Evolutionary conservation across 2,888 invertebrate genomes (phyloP), one percentile per base, ranked within the genome.

Genomic region (Syritta pipiens): DNA sequence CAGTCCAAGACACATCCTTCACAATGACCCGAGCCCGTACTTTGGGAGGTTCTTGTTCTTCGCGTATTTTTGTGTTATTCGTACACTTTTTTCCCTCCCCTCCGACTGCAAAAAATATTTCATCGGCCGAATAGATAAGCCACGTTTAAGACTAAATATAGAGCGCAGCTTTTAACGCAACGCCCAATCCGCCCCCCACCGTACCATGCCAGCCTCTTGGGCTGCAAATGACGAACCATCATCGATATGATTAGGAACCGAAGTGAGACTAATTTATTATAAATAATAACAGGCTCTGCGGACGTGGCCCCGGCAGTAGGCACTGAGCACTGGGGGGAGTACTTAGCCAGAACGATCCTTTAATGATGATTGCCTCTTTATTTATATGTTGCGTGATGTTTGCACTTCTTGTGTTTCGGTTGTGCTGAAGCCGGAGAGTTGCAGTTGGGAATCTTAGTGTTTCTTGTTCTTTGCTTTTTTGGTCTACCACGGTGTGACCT

Each of bases 131-230:
- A 57, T 79, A 79, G 79, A 79, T 79, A 79, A 79, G 79, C 72
- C 67, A 74, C 74, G 79, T 72, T 79, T 79, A 74, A 67, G 44
- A 55, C 79, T 79, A 79, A 79, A 79, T 79, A 79, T 67, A 79
- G 79, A 79, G 67, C 79, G 79, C 49, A 37, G 17, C 28, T 46
- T 55, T 51, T 55, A 59, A 53, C 14, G 26, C 7, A 28, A 12
- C 30, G 19, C 30, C 42, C 32, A 26, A 30, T 44, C 10, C 46
- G 19, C 20, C 26, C 9, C 22, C 46, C 30, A 37, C 22, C 20
- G 12, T 67, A 53, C 46, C 37, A n/a, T n/a, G n/a, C n/a, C n/a
- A n/a, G n/a, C n/a, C n/a, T n/a, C n/a, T 67, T 49, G 49, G 20
- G 22, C 35, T 28, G 49, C 55, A 65, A 74, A 79, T 79, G 79